Evolutionary conservation across 2,113 vertebrate species (phyloP).

Genomic region (Zosterops lateralis): DNA sequence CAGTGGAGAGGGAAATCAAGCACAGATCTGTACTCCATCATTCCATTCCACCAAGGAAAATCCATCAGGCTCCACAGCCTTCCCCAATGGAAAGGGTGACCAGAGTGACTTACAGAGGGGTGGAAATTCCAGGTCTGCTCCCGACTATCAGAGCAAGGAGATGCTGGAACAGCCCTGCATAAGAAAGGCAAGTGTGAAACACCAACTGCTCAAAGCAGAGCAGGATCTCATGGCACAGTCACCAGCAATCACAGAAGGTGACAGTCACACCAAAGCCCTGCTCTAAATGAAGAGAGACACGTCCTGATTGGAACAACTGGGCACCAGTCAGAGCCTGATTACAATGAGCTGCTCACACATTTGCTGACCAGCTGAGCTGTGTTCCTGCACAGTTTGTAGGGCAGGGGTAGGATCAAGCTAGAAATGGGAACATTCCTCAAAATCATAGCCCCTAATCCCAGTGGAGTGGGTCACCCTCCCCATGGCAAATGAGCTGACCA

Average conservation of each 20-base stretch:
- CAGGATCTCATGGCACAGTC: background rate
- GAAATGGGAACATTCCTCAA: background rate
- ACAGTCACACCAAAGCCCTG: background rate
- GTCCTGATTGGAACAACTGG: background rate
- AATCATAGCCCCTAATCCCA: background rate
- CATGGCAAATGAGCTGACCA: background rate
- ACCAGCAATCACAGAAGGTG: background rate
- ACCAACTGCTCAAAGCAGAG: background rate
- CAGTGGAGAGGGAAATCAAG: background rate
- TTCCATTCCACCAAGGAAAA: background rate
- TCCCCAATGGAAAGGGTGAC: background rate
- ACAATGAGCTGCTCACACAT: background rate
- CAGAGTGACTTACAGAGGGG: background rate
- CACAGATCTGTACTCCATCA: background rate
- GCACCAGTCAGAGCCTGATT: background rate
- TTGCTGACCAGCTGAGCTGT: background rate
- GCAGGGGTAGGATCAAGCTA: background rate
- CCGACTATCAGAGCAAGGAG: background rate
- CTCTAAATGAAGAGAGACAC: background rate
- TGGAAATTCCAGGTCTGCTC: background rate
- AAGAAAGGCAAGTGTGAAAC: background rate
- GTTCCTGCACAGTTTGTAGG: background rate
- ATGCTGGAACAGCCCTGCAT: background rate
- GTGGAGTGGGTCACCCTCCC: rapidly evolving
- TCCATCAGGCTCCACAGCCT: background rate